Conservation (phyloP, 2,888 invertebrate species). For the Dastarcus helophoroides region DNA sequence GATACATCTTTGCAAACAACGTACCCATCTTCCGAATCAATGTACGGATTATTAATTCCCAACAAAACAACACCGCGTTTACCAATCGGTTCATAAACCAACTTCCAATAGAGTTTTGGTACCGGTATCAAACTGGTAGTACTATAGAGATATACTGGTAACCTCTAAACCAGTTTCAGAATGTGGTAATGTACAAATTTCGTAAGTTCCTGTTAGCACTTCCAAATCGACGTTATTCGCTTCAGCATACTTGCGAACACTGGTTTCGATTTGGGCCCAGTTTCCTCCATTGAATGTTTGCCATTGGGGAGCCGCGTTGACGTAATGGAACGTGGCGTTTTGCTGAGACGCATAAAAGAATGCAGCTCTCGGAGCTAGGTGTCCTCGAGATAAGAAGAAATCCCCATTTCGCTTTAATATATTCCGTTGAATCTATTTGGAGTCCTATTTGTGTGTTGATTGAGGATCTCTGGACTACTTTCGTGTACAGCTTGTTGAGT, state of each 20-base stretch:
- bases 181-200: conserved; percentile 46
- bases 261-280: conserved; percentile 43
- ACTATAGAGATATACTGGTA: no score
- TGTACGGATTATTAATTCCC: no score
- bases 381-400: conserved; percentile 45
- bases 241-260: conserved; percentile 37
- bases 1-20: no score
- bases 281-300: conserved; percentile 48
- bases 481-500: conserved; percentile 28
- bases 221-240: conserved; percentile 20
- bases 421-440: conserved; percentile 25
- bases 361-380: conserved; percentile 50
- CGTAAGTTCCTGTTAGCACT: conserved; percentile 50
- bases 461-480: conserved; percentile 22
- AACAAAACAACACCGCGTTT: no score
- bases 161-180: conserved; percentile 25
- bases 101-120: no score
- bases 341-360: conserved; percentile 49
- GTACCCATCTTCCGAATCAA: no score
- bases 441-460: conserved; percentile 28
- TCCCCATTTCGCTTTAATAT: conserved; percentile 36
- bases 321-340: conserved; percentile 48
- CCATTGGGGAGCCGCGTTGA: conserved; percentile 59
- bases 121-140: no score
- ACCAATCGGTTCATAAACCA: no score